A percentile compares a stretch with the other conserved stretches of the same genome.
phyloP scores from a whole-genome alignment of 2,113 vertebrate genomes.

The Ahaetulla prasina region DNA sequence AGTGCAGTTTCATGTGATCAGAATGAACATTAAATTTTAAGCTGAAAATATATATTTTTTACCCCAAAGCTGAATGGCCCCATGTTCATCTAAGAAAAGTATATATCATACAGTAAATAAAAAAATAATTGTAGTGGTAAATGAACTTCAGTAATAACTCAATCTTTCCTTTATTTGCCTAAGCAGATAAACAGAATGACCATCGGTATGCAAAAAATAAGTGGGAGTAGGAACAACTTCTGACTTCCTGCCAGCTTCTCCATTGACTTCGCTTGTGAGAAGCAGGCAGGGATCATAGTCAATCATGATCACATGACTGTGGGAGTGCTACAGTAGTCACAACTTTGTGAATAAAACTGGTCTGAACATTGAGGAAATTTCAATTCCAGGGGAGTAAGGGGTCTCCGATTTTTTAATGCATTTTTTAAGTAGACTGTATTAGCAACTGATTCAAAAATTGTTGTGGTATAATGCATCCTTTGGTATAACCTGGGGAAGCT shows the following conservation, averaged over 20 bases:
- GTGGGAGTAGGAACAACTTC: not conserved
- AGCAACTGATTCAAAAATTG: not conserved
- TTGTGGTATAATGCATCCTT: not conserved
- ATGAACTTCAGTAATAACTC: no score
- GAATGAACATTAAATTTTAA: no score
- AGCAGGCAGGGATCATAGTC: not conserved
- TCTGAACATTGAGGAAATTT: not conserved
- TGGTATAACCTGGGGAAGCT: not conserved
- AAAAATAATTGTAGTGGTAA: no score
- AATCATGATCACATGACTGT: not conserved
- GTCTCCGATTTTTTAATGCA: not conserved
- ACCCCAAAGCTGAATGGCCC: no score
- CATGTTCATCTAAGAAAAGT: no score
- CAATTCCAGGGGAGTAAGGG: not conserved
- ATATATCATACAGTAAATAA: no score
- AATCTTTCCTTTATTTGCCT: no score
- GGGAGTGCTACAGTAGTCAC: not conserved
- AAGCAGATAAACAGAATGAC: no score
- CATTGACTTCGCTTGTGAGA: not conserved
- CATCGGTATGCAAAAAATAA: no score
- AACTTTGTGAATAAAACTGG: not conserved
- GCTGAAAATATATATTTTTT: no score
- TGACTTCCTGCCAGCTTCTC: not conserved
- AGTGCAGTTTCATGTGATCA: no score
- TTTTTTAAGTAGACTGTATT: not conserved